These are phyloP conservation scores for Arvicola amphibius DNA, from an alignment of 2,797 vertebrate species.

Conservation along the genomic window DNA sequence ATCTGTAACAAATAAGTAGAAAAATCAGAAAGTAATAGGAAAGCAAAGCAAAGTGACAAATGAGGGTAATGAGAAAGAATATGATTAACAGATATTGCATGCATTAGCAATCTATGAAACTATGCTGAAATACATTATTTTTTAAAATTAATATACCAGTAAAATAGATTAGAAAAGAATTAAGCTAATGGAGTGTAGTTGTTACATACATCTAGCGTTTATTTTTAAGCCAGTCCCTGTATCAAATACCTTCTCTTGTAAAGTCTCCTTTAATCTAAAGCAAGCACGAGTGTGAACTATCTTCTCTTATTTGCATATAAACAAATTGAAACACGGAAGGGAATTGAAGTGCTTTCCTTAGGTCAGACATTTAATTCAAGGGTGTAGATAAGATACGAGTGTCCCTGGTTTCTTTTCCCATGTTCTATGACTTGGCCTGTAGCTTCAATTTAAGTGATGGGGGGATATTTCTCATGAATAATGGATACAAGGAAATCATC, in stretches of 20 bases:
- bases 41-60: too few relatives aligned
- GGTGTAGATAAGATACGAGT: background rate
- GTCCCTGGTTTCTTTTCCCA: background rate
- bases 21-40: background rate
- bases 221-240: background rate
- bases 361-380: background rate
- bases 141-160: background rate
- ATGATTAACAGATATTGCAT: background rate
- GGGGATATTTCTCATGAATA: background rate
- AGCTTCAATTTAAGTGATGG: background rate
- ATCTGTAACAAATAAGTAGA: background rate
- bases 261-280: background rate
- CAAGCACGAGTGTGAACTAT: background rate
- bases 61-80: background rate
- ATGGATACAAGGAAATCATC: background rate
- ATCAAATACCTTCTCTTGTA: background rate
- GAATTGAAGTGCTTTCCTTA: background rate
- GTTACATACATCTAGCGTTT: background rate
- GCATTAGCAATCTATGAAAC: background rate
- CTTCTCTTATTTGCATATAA: constrained; percentile 11
- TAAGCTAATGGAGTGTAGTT: background rate
- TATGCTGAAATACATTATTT: background rate
- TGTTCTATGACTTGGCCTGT: background rate
- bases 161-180: background rate
- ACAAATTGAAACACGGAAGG: background rate